Conservation (phyloP, 1,140 invertebrate genomes). For the Pogonomyrmex californicus region DNA sequence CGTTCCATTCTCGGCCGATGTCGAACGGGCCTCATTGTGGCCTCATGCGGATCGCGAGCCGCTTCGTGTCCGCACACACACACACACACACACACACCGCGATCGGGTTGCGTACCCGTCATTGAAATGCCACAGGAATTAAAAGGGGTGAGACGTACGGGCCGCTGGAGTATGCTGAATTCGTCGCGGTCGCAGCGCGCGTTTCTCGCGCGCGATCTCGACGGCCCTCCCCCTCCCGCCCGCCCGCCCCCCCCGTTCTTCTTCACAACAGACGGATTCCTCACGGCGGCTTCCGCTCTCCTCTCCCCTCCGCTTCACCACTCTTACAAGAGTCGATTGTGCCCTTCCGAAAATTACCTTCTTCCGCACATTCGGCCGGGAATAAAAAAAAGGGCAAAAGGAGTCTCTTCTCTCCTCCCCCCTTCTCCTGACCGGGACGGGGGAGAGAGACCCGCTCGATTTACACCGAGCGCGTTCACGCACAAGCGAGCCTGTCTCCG, state of each 20-base stretch:
- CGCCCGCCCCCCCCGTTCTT: too few relatives aligned
- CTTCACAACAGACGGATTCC: not conserved
- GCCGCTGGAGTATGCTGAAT: not conserved
- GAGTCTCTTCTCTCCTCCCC: too few relatives aligned
- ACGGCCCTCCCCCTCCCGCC: too few relatives aligned
- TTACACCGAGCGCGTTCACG: slow-evolving; percentile 35
- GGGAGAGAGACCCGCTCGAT: slow-evolving; percentile 20
- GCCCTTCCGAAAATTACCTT: slow-evolving; percentile 55
- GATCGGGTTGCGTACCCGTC: slow-evolving; percentile 25
- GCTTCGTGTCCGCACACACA: slow-evolving; percentile 36
- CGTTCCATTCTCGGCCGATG: slow-evolving; percentile 58
- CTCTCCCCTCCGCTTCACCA: not conserved
- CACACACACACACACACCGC: too few relatives aligned
- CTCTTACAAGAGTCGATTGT: slow-evolving; percentile 26
- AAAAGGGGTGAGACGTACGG: slow-evolving; percentile 26
- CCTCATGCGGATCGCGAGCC: slow-evolving; percentile 21
- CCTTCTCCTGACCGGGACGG: too few relatives aligned
- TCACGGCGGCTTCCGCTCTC: not conserved
- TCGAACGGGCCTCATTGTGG: slow-evolving; percentile 66
- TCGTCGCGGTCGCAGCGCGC: slow-evolving; percentile 27
- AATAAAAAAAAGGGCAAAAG: slow-evolving; percentile 47
- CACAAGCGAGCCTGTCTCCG: slow-evolving; percentile 10
- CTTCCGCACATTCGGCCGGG: slow-evolving; percentile 52
- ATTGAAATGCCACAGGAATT: slow-evolving; percentile 29
- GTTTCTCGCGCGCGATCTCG: too few relatives aligned